phyloP scores from a whole-genome alignment of 2,113 vertebrate species.

The Microcebus ravelobensis region DNA sequence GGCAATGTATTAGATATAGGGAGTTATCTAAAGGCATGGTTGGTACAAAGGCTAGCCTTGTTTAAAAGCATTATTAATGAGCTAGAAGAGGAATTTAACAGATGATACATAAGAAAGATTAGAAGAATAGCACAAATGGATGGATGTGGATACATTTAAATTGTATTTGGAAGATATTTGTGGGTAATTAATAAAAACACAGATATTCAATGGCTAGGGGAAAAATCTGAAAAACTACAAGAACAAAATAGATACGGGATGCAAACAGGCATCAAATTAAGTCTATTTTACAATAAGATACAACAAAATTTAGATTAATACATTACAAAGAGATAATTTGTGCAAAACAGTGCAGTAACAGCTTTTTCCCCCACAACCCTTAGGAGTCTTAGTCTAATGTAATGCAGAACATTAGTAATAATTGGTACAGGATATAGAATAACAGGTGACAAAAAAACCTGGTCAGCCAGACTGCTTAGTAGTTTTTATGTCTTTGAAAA shows the following conservation, averaged over 20 bases:
- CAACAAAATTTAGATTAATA: background rate
- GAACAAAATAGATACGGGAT: background rate
- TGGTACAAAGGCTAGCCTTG: background rate
- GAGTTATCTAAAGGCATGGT: background rate
- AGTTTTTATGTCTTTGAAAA: constrained; percentile 32
- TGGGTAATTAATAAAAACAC: constrained; percentile 25
- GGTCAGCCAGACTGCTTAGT: background rate
- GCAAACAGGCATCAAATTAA: background rate
- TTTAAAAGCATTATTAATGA: constrained; percentile 39
- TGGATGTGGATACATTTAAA: background rate
- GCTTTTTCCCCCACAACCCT: background rate
- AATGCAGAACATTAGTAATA: background rate
- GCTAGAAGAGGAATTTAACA: constrained; percentile 10
- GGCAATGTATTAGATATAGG: background rate
- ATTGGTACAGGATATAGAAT: background rate
- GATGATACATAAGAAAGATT: constrained; percentile 24
- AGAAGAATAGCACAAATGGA: constrained; percentile 8
- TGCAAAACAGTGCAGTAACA: background rate
- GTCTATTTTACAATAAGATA: background rate
- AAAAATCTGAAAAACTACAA: background rate
- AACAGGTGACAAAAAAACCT: background rate
- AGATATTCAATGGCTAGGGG: background rate
- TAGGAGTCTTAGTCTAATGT: background rate
- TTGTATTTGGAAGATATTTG: constrained; percentile 32
- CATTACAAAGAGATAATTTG: background rate